These are phyloP conservation scores for Anabacerthia variegaticeps DNA, from an alignment of 2,797 vertebrate genomes.

Conservation along the genomic window DNA sequence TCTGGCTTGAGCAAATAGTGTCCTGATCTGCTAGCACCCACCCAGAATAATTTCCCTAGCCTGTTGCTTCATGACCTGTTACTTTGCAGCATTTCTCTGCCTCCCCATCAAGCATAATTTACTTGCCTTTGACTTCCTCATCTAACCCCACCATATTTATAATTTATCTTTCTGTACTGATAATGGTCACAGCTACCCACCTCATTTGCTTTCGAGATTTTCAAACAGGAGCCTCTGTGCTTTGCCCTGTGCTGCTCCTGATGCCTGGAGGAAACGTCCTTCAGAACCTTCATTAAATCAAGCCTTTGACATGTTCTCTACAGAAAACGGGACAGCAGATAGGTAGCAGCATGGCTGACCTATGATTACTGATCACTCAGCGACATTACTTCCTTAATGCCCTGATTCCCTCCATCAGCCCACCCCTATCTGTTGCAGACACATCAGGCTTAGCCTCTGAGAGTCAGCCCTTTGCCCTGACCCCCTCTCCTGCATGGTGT, in stretches of 20 bases:
- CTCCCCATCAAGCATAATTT: not conserved
- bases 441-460: not conserved
- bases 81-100: not conserved
- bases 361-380: not conserved
- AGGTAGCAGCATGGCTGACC: not conserved
- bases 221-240: not conserved
- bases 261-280: not conserved
- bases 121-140: not conserved
- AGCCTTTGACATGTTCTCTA: not conserved
- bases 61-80: not conserved
- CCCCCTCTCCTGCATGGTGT: rapidly evolving
- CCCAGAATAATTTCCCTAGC: not conserved
- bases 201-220: not conserved
- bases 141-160: not conserved
- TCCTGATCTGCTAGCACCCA: not conserved
- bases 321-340: not conserved
- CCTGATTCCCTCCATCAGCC: not conserved
- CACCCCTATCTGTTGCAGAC: rapidly evolving
- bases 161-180: not conserved
- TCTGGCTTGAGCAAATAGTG: not conserved
- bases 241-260: not conserved
- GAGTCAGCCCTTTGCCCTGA: not conserved
- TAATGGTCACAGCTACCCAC: not conserved
- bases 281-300: slow-evolving; percentile 24
- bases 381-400: not conserved